These are phyloP conservation scores for Panulirus ornatus DNA, from an alignment of 1,140 invertebrate genomes.

Conservation along the genomic window DNA sequence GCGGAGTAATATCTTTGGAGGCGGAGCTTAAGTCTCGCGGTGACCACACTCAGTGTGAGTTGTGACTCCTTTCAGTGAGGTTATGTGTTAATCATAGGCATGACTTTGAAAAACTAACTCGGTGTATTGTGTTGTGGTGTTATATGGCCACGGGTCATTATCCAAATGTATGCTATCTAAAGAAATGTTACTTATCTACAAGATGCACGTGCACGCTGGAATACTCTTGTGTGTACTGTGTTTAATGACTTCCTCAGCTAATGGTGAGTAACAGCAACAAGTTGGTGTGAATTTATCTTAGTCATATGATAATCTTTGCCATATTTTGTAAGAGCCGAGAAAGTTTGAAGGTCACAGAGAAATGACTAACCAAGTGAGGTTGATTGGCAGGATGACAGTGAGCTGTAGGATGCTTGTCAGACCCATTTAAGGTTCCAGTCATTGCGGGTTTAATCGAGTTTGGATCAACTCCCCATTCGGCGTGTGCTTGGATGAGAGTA, in stretches of 20 bases:
- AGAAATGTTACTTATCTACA: conserved; percentile 22
- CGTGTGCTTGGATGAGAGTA: too few relatives aligned
- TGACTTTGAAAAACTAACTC: conserved; percentile 45
- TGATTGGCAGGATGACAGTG: background rate
- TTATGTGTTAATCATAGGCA: conserved; percentile 16
- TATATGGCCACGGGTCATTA: conserved; percentile 37
- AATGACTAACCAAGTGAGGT: background rate
- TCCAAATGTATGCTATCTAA: conserved; percentile 63
- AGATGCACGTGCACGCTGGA: conserved; percentile 59
- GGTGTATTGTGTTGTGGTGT: conserved; percentile 48
- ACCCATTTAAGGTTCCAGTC: too few relatives aligned
- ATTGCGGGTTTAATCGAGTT: too few relatives aligned
- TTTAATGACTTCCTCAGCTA: conserved; percentile 13
- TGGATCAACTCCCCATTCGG: too few relatives aligned
- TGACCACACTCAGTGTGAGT: conserved; percentile 61
- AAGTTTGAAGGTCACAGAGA: background rate
- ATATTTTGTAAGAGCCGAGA: too few relatives aligned
- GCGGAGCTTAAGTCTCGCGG: conserved; percentile 6
- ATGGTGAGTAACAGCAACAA: conserved; percentile 55
- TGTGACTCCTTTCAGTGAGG: conserved; percentile 32
- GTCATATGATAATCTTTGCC: background rate
- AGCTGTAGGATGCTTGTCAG: background rate
- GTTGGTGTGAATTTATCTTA: background rate
- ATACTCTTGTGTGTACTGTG: conserved; percentile 54
- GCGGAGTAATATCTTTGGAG: background rate